Base-by-base conservation (phyloP, 2,113 vertebrate genomes). In the Strix uralensis region DNA sequence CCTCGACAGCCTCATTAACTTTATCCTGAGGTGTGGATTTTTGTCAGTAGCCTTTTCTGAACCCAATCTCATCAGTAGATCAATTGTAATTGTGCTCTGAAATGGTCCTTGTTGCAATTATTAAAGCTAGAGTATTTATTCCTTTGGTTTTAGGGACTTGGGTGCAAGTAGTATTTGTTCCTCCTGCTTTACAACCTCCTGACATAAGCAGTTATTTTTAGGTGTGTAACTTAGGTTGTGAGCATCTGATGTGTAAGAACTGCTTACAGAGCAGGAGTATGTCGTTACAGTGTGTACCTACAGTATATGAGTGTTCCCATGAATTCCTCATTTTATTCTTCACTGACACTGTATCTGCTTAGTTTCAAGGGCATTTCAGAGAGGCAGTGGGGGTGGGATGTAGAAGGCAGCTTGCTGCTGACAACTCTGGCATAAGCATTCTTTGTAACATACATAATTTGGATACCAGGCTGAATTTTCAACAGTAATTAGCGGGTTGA, bases 1-100 rank as follows among this genome's bases (percentile, higher is more conserved):
- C 65, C 57, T 94, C 29, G 86, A 97, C 96, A 97, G 77, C 66
- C 94, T 95, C 97, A 94, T 97, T 97, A 95, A 94, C 96, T 97
- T 95, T 96, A 85, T 86, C 96, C 94, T 96, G 92, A 97, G 94
- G 70, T 95, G 92, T 72, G 73, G 72, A 77, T 87, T 95, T 94
- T 82, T 81, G 86, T 96, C 65, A 80, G 86, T 91, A 97, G 94
- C 94, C 84, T 94, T 92, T 94, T 97, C 95, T 97, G 96, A 96
- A 89, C 83, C 65, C 91, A 87, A 2, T 91, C 89, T 92, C 52
- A 86, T 80, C 91, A 79, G 83, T 21, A 81, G 94, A 95, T 94
- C 94, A 91, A 77, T 97, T 94, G 84, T 66, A 87, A 85, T 88
- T 87, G 73, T 79, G 49, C 91, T 94, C 86, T 65, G 62, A 77